Evolutionary conservation across 1,140 invertebrate species (phyloP).

Genomic region (Phocides pigmalion): DNA sequence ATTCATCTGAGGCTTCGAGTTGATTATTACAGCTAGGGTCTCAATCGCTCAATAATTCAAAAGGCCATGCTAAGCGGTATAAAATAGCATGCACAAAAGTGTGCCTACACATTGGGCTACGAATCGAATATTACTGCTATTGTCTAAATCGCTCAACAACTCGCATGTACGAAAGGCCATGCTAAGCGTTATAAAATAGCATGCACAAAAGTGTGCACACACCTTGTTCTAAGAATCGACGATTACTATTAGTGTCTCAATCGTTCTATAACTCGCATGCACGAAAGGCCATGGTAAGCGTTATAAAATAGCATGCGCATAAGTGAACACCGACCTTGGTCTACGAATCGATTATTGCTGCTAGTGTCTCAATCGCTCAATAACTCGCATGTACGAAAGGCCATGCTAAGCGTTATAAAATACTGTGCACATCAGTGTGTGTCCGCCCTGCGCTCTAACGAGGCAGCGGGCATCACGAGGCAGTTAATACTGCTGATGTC

Average conservation of each 20-base stretch:
- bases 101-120: conserved; percentile 20
- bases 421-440: conserved; percentile 23
- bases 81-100: conserved; percentile 13
- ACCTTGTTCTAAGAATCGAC: neutral
- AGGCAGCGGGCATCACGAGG: conserved; percentile 51
- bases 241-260: neutral
- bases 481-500: conserved; percentile 81
- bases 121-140: conserved; percentile 45
- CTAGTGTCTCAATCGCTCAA: conserved; percentile 15
- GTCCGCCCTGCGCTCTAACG: conserved; percentile 36
- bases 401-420: conserved; percentile 15
- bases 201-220: neutral
- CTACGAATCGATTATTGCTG: neutral
- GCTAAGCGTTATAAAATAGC: neutral
- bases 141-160: neutral
- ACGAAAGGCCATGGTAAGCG: neutral
- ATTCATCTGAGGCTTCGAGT: no score
- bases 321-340: neutral
- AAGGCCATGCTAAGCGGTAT: neutral
- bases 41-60: neutral
- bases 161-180: neutral
- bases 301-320: neutral
- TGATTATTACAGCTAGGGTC: no score
- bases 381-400: conserved; percentile 3
- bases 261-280: neutral